Percentiles rank a stretch among this genome's conserved stretches.
Conservation (phyloP, 2,888 invertebrate species). For the Lordiphosa fenestrarum region DNA sequence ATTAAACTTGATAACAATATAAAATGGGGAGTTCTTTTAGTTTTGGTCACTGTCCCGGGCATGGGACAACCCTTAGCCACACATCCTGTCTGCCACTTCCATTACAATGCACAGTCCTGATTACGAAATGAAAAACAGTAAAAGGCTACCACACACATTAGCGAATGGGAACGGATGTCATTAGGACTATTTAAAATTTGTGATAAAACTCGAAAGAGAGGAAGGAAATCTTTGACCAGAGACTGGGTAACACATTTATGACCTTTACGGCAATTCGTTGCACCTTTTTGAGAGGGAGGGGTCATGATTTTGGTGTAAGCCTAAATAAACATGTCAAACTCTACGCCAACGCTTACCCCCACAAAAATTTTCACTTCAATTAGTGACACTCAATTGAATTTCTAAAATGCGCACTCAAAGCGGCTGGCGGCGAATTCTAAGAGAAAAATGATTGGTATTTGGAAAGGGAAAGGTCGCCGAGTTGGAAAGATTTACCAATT, state of each 20-base stretch:
- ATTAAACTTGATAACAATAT: slow-evolving; percentile 55
- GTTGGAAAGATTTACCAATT: too few relatives aligned
- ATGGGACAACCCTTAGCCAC: slow-evolving; percentile 63
- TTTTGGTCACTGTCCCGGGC: slow-evolving; percentile 21
- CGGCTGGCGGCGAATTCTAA: slow-evolving; percentile 7
- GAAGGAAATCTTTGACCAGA: slow-evolving; percentile 37
- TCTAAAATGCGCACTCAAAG: slow-evolving; percentile 1
- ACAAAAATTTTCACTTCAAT: slow-evolving; percentile 8
- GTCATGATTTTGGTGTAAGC: slow-evolving; percentile 52
- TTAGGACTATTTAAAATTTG: slow-evolving; percentile 67
- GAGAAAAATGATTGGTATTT: neutral
- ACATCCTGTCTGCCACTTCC: slow-evolving; percentile 23
- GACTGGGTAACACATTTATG: slow-evolving; percentile 38
- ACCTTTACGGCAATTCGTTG: slow-evolving; percentile 53
- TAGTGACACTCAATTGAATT: slow-evolving; percentile 4
- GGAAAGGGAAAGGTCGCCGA: neutral
- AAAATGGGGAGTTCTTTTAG: slow-evolving; percentile 15
- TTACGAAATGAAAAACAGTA: slow-evolving; percentile 77
- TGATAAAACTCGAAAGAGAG: slow-evolving; percentile 9
- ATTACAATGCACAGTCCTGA: slow-evolving; percentile 63
- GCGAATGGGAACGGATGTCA: slow-evolving; percentile 67
- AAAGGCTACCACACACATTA: slow-evolving; percentile 53
- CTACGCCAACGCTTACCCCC: slow-evolving; percentile 37
- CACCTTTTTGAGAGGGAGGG: slow-evolving; percentile 46
- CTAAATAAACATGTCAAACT: slow-evolving; percentile 71